Evolutionary conservation across 2,797 vertebrate species (phyloP).

Genomic region (Meda fulgida): DNA sequence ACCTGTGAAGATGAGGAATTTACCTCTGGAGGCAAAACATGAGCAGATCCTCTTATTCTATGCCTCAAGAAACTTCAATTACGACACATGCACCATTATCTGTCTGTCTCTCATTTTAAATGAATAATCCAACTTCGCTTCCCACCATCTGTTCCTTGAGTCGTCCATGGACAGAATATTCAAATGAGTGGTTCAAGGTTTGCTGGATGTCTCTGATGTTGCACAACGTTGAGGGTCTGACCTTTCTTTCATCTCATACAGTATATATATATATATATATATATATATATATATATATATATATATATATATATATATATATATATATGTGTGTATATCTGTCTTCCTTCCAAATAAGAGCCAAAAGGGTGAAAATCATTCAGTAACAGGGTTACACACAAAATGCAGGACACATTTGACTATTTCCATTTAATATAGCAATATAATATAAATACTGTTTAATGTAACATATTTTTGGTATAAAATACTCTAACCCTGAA

Average conservation of each 20-base stretch:
- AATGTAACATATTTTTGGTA: background rate
- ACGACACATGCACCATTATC: conserved; percentile 15
- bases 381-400: background rate
- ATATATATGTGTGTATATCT: background rate
- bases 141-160: conserved; percentile 21
- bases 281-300: no score
- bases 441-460: background rate
- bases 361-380: no score
- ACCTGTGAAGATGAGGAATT: conserved; percentile 39
- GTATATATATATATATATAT: no score
- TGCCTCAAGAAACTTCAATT: conserved; percentile 42
- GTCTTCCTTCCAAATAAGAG: background rate
- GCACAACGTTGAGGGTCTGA: conserved; percentile 4
- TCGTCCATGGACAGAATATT: conserved; percentile 8
- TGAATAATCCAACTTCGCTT: conserved; percentile 25
- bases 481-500: background rate
- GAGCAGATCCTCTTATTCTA: conserved; percentile 26
- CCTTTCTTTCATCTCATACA: background rate
- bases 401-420: background rate
- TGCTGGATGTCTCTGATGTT: background rate
- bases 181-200: background rate
- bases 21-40: conserved; percentile 40
- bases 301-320: no score
- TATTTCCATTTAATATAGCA: background rate
- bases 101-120: conserved; percentile 37